Conservation (phyloP, 1,140 invertebrate species). For the Cherax destructor region DNA sequence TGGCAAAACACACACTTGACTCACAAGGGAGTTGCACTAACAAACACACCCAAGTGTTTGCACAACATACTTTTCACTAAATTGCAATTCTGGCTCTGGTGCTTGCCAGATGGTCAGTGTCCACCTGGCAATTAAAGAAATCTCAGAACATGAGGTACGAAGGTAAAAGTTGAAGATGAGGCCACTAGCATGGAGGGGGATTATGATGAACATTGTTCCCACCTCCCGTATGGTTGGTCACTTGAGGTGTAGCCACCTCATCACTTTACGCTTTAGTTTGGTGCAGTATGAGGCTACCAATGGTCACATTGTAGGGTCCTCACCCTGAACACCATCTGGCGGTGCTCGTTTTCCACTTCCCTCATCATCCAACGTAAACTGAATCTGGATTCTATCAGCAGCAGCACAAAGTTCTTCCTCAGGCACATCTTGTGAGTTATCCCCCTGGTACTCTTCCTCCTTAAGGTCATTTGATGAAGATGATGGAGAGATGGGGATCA, state of each 20-base stretch:
- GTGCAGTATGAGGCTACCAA: slow-evolving; percentile 66
- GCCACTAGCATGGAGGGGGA: slow-evolving; percentile 45
- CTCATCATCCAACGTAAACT: slow-evolving; percentile 70
- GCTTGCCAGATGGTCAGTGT: slow-evolving; percentile 31
- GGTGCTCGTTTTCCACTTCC: slow-evolving; percentile 54
- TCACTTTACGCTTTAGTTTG: slow-evolving; percentile 68
- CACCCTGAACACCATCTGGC: slow-evolving; percentile 59
- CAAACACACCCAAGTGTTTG: slow-evolving; percentile 43
- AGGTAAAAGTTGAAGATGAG: slow-evolving; percentile 55
- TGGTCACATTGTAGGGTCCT: slow-evolving; percentile 69
- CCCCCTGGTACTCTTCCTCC: slow-evolving; percentile 72
- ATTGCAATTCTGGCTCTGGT: slow-evolving; percentile 38
- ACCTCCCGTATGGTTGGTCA: slow-evolving; percentile 55
- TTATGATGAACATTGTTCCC: slow-evolving; percentile 17
- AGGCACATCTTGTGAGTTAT: slow-evolving; percentile 52
- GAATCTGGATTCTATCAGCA: slow-evolving; percentile 71
- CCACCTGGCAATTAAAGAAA: slow-evolving; percentile 55
- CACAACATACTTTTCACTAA: slow-evolving; percentile 54
- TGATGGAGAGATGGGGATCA: slow-evolving; percentile 80
- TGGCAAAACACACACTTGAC: slow-evolving; percentile 55
- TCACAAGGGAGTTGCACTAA: slow-evolving; percentile 45
- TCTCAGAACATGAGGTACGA: slow-evolving; percentile 66
- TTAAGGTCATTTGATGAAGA: slow-evolving; percentile 74
- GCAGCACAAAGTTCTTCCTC: slow-evolving; percentile 70
- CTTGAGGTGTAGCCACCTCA: slow-evolving; percentile 69